Evolutionary conservation across 1,140 invertebrate genomes (phyloP), one percentile per base, ranked within the genome.

Genomic region (Phortica variegata): DNA sequence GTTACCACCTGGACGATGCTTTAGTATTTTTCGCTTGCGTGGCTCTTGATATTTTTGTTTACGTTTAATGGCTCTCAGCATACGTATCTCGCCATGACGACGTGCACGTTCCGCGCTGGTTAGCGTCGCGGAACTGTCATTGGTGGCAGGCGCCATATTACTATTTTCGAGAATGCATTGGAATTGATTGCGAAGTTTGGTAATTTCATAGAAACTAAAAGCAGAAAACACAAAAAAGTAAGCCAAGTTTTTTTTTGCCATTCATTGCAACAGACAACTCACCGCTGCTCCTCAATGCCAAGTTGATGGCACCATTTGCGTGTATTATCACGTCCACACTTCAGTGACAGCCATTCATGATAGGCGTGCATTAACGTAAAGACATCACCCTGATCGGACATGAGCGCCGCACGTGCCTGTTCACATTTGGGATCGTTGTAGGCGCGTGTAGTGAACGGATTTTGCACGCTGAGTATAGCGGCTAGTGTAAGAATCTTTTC

Each of bases 401-500:
- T 61, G 2, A 66, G 36, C 0, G 46, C 23, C 16, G 65, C 47
- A 5, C 70, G 62, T 6, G 62, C 65, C 0, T 55, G 49, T 73
- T 90, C 85, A 62, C 87, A 90, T 52, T 95, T 91, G 13, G 82
- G 80, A 77, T 97, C 89, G 43, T 87, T 81, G 71, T 88, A 88
- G n/a, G 93, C 90, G 61, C 85, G 83, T 59, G 90, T 93, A 0
- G 93, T 96, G 69, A 95, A 93, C 4, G 95, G 93, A 60, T 84
- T 90, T 77, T 98, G 92, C 1, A 98, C 90, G 60, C 93, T 97
- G 13, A 99, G 79, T 12, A 90, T 89, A 15, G 95, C 93, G 3
- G 95, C 91, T 9, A 98, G 76, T 0, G 93, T 92, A 8, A 98
- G 77, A 9, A 95, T 85, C n/a, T 95, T 87, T 65, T 98, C 93